Conservation (phyloP, 2,113 vertebrate species). For the Sinocyclocheilus anshuiensis region DNA sequence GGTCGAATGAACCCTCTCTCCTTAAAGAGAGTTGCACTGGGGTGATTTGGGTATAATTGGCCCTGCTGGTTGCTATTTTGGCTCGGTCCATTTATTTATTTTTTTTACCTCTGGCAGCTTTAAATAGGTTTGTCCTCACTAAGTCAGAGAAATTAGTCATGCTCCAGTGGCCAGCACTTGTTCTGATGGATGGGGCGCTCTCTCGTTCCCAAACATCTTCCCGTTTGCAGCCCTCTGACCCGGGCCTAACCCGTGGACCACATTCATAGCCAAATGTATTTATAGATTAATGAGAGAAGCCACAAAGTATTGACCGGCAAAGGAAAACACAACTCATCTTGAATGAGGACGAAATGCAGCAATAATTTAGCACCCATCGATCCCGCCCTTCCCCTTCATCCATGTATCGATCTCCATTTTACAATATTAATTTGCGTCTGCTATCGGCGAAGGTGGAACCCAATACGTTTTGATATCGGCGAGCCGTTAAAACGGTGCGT, state of each 20-base stretch:
- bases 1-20: slow-evolving; percentile 60
- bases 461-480: slow-evolving; percentile 91
- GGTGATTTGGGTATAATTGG: slow-evolving; percentile 60
- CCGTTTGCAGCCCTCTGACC: slow-evolving; percentile 61
- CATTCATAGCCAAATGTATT: slow-evolving; percentile 99
- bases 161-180: slow-evolving; percentile 76
- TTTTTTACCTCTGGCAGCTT: slow-evolving; percentile 53
- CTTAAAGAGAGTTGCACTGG: slow-evolving; percentile 56
- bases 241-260: slow-evolving; percentile 59
- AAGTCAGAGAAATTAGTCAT: slow-evolving; percentile 79
- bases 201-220: slow-evolving; percentile 36
- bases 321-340: slow-evolving; percentile 99
- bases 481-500: slow-evolving; percentile 80
- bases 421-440: slow-evolving; percentile 99
- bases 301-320: slow-evolving; percentile 98
- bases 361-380: slow-evolving; percentile 99
- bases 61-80: slow-evolving; percentile 58
- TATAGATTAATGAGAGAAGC: slow-evolving; percentile 99
- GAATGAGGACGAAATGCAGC: slow-evolving; percentile 98
- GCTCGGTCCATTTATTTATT: slow-evolving; percentile 15
- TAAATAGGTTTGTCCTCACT: slow-evolving; percentile 78
- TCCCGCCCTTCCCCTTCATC: slow-evolving; percentile 81
- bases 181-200: slow-evolving; percentile 73
- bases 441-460: slow-evolving; percentile 85
- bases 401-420: slow-evolving; percentile 99